Evolutionary conservation across 2,888 invertebrate species (phyloP), one percentile per base, ranked within the genome.

Genomic region (Busseola fusca): DNA sequence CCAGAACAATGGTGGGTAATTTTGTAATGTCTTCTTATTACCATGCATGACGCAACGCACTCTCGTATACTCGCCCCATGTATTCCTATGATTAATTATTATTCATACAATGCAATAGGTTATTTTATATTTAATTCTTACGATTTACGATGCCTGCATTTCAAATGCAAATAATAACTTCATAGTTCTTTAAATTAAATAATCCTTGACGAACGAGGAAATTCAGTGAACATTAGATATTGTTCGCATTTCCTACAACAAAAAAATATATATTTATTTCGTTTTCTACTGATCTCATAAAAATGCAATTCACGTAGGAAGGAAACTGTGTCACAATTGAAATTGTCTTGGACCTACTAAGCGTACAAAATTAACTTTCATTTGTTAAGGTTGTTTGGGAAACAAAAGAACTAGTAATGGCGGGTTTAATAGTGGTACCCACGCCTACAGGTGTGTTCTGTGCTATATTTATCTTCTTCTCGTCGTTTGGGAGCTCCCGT

Each of bases 1-100:
- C 80, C 90, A 92, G 92, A 94, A 95, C 95, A 95, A 95, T 95
- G 91, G 94, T 90, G 91, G 90, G 93, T 93, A 92, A 93, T 95
- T 94, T 94, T 94, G 94, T 94, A 95, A 95, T 94, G 91, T 87
- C 91, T 92, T 93, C 93, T 92, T 92, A 94, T 94, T 94, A 93
- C 91, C 91, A 93, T 92, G 91, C 92, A 92, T 95, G 94, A 94
- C 89, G 93, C 93, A 95, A 95, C 89, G 83, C 85, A 84, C 89
- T 87, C 89, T 90, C 86, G 85, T 91, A 89, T 86, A 87, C 86
- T 85, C 84, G 86, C 85, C 87, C 87, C 83, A 83, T 87, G 88
- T 90, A 88, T 85, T 85, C 83, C 88, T 88, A 87, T 87, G 88
- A 88, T 92, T 91, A 91, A 88, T 92, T 90, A 91, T 90, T 91